Evolutionary conservation across 2,888 invertebrate genomes (phyloP), one percentile per base, ranked within the genome.

Genomic region (Catocala sponsa): DNA sequence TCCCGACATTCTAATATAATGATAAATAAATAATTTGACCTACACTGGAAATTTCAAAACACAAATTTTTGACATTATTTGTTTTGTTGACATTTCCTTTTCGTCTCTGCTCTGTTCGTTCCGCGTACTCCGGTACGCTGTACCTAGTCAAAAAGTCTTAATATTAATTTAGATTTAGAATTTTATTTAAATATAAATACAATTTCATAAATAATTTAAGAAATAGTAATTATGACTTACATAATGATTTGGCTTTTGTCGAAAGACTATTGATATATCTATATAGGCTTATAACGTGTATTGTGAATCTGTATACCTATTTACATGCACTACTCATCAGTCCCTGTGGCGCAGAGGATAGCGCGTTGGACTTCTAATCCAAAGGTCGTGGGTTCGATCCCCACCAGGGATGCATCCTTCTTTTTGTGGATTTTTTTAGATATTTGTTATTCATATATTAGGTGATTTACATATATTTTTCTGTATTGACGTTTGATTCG

Each of bases 331-430:
- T 0, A 0, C 0, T 0, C 59, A 85, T 58, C 76, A 76, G 97
- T 97, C 97, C 97, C 96, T 96, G 96, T 97, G 96, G 97, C 97
- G 97, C 97, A 97, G 97, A 96, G 97, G 97, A 97, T 97, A 97
- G 97, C 97, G 97, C 97, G 97, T 97, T 97, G 97, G 97, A 97
- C 97, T 97, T 97, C 97, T 97, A 97, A 97, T 97, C 97, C 97
- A 97, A 97, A 97, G 97, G 97, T 97, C 97, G 96, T 96, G 97
- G 96, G 96, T 97, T 97, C 97, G 96, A 97, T 97, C 96, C 97
- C 96, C 96, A 96, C 96, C 96, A 96, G 96, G 96, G 96, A 96
- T 96, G 96, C 74, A 64, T 7, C 11, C 2, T 61, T 51, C 68
- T 73, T 68, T 79, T 73, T 42, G 15, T 52, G 11, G 41, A 25